These are phyloP conservation scores for Cybosia mesomella DNA, from an alignment of 2,888 invertebrate genomes.

Conservation along the genomic window DNA sequence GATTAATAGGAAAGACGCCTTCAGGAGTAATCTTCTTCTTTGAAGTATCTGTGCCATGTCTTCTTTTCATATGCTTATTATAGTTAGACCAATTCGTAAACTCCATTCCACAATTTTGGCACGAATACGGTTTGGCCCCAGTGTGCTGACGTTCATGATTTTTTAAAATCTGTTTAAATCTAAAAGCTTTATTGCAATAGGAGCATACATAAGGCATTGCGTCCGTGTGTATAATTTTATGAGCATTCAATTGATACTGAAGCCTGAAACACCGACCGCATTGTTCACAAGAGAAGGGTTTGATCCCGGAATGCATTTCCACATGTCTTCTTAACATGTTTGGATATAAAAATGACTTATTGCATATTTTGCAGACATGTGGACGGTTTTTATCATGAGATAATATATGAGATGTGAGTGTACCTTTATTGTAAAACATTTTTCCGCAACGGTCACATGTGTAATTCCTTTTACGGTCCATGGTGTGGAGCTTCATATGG, in stretches of 20 bases:
- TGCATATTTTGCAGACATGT: conserved; percentile 78
- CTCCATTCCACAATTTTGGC: conserved; percentile 89
- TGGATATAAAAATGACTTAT: conserved; percentile 76
- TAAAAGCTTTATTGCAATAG: conserved; percentile 91
- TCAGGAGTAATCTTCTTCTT: conserved; percentile 86
- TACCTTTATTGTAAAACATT: conserved; percentile 81
- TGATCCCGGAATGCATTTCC: conserved; percentile 78
- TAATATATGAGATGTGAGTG: conserved; percentile 78
- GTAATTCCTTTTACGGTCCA: conserved; percentile 77
- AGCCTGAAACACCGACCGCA: conserved; percentile 86
- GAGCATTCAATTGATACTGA: conserved; percentile 90
- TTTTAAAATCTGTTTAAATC: conserved; percentile 91
- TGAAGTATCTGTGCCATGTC: conserved; percentile 87
- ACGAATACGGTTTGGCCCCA: conserved; percentile 91
- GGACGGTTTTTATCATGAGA: conserved; percentile 78
- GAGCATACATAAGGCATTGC: conserved; percentile 92
- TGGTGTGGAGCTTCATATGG: conserved; percentile 87
- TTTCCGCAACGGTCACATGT: conserved; percentile 82
- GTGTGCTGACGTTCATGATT: conserved; percentile 92
- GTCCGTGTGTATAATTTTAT: conserved; percentile 92
- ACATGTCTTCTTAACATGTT: conserved; percentile 80
- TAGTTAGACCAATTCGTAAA: conserved; percentile 95
- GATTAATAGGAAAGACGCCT: conserved; percentile 79
- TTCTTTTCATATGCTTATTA: conserved; percentile 93
- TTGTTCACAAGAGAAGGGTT: conserved; percentile 79